Conservation (phyloP, 2,113 vertebrate genomes). For the Loxodonta africana region DNA sequence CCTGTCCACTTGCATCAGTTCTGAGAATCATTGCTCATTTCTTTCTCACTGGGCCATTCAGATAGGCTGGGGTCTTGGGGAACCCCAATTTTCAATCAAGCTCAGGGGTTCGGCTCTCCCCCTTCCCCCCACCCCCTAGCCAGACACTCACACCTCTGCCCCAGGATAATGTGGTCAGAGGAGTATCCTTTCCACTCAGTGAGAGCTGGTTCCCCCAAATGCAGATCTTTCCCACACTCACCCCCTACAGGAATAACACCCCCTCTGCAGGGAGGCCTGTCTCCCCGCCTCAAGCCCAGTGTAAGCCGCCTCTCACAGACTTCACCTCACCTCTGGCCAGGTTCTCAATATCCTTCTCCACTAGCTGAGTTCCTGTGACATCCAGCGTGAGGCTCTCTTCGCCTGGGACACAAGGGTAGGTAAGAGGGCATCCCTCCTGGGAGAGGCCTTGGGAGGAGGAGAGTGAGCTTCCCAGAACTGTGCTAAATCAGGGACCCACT, state of each 20-base stretch:
- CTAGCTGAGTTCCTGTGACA: slow-evolving; percentile 90
- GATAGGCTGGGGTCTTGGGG: neutral
- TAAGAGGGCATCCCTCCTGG: neutral
- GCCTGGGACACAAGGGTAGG: slow-evolving; percentile 84
- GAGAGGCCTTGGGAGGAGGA: neutral
- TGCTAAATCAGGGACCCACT: neutral
- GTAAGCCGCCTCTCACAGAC: neutral
- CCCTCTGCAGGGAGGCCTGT: neutral
- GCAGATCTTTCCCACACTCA: neutral
- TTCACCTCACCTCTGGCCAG: slow-evolving; percentile 95
- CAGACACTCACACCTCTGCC: neutral
- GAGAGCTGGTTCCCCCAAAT: neutral
- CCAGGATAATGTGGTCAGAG: neutral
- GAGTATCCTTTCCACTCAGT: neutral
- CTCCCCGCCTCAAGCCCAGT: neutral
- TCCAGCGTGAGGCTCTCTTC: slow-evolving; percentile 93
- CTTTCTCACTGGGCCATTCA: neutral
- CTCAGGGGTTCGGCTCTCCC: neutral
- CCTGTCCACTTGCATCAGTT: neutral
- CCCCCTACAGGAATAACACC: neutral
- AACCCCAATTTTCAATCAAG: neutral
- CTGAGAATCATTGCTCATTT: neutral
- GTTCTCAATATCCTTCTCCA: slow-evolving; percentile 95
- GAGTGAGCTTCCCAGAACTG: neutral
- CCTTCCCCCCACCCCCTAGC: neutral